Evolutionary conservation across 2,113 vertebrate species (phyloP).

Genomic region (Lepisosteus osseus): DNA sequence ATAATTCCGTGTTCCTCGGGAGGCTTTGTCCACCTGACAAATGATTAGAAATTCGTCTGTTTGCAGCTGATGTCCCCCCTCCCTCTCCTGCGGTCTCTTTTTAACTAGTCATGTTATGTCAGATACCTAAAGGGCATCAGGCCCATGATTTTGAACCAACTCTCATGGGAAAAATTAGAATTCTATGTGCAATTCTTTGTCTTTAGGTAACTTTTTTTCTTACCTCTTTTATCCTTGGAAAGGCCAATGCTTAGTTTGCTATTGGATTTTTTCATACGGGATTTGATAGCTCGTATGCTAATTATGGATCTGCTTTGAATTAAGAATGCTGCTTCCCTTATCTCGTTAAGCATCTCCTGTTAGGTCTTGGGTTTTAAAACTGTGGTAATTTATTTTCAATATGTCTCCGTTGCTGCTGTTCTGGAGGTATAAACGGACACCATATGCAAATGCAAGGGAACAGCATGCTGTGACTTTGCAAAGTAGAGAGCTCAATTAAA

Average conservation of each 20-base stretch:
- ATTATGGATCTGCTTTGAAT: conserved; percentile 7
- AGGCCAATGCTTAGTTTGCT: neutral
- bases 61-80: neutral
- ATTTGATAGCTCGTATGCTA: conserved; percentile 9
- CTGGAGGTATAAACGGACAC: neutral
- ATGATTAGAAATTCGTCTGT: neutral
- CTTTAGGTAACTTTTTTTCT: conserved; percentile 6
- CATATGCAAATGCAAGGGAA: too few relatives aligned
- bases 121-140: conserved; percentile 5
- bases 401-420: conserved; percentile 6
- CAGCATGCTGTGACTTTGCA: too few relatives aligned
- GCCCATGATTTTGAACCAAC: neutral
- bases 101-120: conserved; percentile 1
- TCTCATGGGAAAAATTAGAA: conserved; percentile 11
- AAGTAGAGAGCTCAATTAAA: too few relatives aligned
- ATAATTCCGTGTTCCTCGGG: conserved; percentile 4
- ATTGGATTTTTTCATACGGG: neutral
- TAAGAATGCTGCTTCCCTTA: conserved; percentile 2
- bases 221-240: conserved; percentile 14
- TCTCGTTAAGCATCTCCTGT: neutral
- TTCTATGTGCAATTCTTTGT: conserved; percentile 7
- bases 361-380: conserved; percentile 11
- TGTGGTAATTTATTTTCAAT: conserved; percentile 8
- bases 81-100: neutral
- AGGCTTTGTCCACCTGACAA: conserved; percentile 14